Evolutionary conservation across 2,888 invertebrate genomes (phyloP).

Genomic region (Brassicogethes aeneus): DNA sequence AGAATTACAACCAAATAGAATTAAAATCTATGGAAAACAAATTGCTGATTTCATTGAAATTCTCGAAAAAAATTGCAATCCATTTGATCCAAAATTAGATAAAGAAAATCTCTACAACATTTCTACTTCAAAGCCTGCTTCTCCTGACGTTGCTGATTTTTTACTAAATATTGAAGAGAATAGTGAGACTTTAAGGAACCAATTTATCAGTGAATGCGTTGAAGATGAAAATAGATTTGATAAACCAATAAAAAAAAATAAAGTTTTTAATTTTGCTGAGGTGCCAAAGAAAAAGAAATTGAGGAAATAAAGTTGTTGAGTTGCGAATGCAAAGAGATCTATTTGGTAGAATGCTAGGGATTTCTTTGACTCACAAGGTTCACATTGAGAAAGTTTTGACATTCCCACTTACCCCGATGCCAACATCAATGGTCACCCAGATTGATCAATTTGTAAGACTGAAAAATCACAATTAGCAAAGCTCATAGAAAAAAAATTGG

Average conservation of each 20-base stretch:
- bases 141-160: conserved; percentile 15
- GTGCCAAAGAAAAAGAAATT: conserved; percentile 15
- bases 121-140: conserved; percentile 20
- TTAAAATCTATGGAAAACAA: conserved; percentile 15
- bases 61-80: conserved; percentile 17
- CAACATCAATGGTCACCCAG: conserved; percentile 21
- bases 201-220: conserved; percentile 23
- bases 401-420: conserved; percentile 25
- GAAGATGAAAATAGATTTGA: conserved; percentile 19
- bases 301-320: conserved; percentile 20
- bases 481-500: conserved; percentile 15
- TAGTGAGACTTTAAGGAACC: conserved; percentile 17
- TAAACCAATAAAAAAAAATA: conserved; percentile 18
- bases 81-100: conserved; percentile 14
- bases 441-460: conserved; percentile 19
- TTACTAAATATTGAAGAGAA: conserved; percentile 18
- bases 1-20: conserved; percentile 18
- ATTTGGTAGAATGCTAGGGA: conserved; percentile 14
- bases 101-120: conserved; percentile 20
- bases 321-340: conserved; percentile 13
- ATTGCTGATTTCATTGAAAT: conserved; percentile 10
- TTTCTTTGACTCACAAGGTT: conserved; percentile 9
- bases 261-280: conserved; percentile 18
- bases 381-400: conserved; percentile 17
- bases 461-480: conserved; percentile 22